These are phyloP conservation scores for Tethea ocularis DNA, from an alignment of 2,888 invertebrate species.

Conservation along the genomic window DNA sequence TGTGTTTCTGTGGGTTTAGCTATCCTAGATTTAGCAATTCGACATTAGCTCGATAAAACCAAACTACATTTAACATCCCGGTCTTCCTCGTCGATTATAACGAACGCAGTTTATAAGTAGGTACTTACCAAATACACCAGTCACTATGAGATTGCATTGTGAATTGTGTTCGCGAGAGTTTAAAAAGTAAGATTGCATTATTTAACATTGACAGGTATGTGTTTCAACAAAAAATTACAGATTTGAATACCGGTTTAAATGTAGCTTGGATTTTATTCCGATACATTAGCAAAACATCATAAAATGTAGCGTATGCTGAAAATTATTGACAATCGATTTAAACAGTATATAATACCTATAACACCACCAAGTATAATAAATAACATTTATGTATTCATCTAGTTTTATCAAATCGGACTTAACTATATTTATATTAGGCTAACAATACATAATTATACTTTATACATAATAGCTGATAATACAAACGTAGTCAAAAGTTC, in stretches of 20 bases:
- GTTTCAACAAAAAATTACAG: background rate
- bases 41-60: slow-evolving; percentile 7
- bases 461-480: slow-evolving; percentile 4
- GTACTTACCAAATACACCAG: background rate
- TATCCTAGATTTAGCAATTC: slow-evolving; percentile 12
- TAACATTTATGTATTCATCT: background rate
- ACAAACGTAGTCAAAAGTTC: background rate
- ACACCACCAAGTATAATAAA: background rate
- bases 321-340: background rate
- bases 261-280: slow-evolving; percentile 18
- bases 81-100: background rate
- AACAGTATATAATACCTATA: background rate
- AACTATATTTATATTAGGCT: background rate
- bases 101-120: background rate
- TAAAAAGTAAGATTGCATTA: no score
- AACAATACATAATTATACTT: background rate
- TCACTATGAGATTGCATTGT: background rate
- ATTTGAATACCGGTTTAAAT: background rate
- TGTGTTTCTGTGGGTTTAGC: slow-evolving; percentile 20
- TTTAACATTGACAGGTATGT: no score
- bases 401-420: background rate
- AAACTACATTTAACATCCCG: background rate
- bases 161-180: background rate
- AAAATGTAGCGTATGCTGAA: background rate
- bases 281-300: slow-evolving; percentile 11